Base-by-base conservation (phyloP, 2,797 vertebrate species). In the Takifugu rubripes region DNA sequence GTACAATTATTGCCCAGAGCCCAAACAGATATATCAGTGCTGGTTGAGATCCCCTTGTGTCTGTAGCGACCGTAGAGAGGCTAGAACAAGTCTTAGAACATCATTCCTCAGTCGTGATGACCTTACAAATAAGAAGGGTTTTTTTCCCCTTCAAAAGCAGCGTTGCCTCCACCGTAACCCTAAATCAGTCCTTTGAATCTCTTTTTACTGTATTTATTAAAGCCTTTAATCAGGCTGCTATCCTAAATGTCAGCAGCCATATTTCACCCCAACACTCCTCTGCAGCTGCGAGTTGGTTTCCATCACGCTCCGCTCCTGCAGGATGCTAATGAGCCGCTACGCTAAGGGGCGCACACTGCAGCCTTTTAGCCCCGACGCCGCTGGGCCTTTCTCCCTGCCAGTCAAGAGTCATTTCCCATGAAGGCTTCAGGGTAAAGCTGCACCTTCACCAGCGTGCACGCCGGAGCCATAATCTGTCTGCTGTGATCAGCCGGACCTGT, bases 381-480 rank as follows among this genome's bases (percentile, higher is more conserved):
- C 79, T 84, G 79, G 72, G 82, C 66, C 85, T 88, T 91, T 88
- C 90, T 88, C 90, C 88, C 84, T 87, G 81, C 89, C 87, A 91
- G 89, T 94, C 93, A 91, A 87, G 89, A 91, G 84, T 93, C 88
- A 93, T 93, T 94, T 94, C 92, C 92, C 86, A 85, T 79, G 83
- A 88, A 92, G 91, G 88, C 86, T 84, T 92, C 91, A 91, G 83
- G 77, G 77, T 36, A 40, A 14, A 24, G 64, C 78, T 64, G 78
- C 83, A 75, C 81, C 78, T 87, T 84, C 68, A 52, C 75, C 52
- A 3, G 59, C 76, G 74, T 62, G 78, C 81, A 59, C 56, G 68
- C 71, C 68, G 64, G 72, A 75, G 76, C 90, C 85, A 64, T 86
- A 84, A 85, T 87, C 90, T 91, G 88, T 92, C 91, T 89, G 87